Evolutionary conservation across 2,888 invertebrate genomes (phyloP).

Genomic region (Maniola hyperantus): DNA sequence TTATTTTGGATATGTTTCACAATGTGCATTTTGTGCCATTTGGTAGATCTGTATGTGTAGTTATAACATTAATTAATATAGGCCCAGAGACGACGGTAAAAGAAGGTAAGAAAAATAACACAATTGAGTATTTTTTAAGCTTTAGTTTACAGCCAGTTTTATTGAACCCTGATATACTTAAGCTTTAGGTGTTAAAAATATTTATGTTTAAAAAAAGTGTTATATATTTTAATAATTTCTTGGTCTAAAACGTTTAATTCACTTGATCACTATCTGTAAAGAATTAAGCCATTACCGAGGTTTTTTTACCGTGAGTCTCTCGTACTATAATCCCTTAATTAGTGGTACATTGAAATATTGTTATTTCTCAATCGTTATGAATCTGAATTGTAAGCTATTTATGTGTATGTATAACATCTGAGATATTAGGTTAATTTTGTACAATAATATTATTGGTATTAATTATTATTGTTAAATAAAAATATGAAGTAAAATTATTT

Average conservation of each 20-base stretch:
- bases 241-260: background rate
- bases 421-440: constrained; percentile 59
- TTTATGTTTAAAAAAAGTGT: too few species aligned
- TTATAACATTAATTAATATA: background rate
- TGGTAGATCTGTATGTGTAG: constrained; percentile 28
- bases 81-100: constrained; percentile 18
- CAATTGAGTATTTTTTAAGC: too few species aligned
- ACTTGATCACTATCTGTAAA: background rate
- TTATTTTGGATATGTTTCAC: constrained; percentile 26
- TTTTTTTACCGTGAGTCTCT: constrained; percentile 10
- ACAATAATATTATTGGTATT: constrained; percentile 48
- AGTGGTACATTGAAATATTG: constrained; percentile 17
- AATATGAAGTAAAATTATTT: constrained; percentile 23
- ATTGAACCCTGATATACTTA: background rate
- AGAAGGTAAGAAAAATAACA: background rate
- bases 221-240: too few species aligned
- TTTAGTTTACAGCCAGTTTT: background rate
- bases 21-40: constrained; percentile 37
- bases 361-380: constrained; percentile 40
- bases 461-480: constrained; percentile 43
- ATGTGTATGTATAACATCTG: constrained; percentile 43
- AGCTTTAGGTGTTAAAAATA: too few species aligned
- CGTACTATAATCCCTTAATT: constrained; percentile 7
- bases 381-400: constrained; percentile 36
- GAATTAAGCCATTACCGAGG: background rate